A percentile compares a stretch with the other conserved stretches of the same genome.
Evolutionary conservation across 2,113 vertebrate species (phyloP).

Genomic region (Actenoides hombroni): DNA sequence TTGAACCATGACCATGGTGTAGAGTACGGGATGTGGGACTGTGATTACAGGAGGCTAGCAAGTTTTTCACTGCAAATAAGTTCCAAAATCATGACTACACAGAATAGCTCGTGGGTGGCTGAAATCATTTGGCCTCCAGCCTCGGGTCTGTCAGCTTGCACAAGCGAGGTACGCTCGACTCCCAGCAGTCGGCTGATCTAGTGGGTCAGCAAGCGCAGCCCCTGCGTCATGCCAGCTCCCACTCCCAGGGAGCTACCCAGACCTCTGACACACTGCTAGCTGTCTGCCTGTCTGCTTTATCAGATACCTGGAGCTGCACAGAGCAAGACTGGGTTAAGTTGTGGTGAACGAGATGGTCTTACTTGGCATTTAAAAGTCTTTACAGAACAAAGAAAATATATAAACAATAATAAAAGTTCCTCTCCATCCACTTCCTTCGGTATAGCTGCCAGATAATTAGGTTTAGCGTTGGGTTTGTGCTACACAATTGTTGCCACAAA

Average conservation of each 20-base stretch:
- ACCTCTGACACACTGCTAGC: neutral
- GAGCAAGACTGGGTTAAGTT: neutral
- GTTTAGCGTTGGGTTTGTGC: conserved; percentile 45
- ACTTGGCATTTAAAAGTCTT: conserved; percentile 20
- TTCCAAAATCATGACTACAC: conserved; percentile 28
- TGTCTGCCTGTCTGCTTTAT: neutral
- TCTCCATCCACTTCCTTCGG: conserved; percentile 43
- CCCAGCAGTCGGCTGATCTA: neutral
- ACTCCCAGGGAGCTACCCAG: neutral
- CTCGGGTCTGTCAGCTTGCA: conserved; percentile 18
- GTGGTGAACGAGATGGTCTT: neutral
- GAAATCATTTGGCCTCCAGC: conserved; percentile 45
- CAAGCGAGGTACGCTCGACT: neutral
- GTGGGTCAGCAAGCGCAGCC: neutral
- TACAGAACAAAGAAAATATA: conserved; percentile 41
- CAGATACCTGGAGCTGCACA: neutral
- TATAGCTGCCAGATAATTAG: conserved; percentile 45
- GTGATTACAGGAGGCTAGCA: neutral
- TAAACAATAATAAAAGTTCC: conserved; percentile 42
- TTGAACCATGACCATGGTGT: neutral
- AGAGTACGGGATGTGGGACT: accelerated
- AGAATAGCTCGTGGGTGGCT: conserved; percentile 51
- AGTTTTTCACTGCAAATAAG: neutral
- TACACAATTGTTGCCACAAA: conserved; percentile 65
- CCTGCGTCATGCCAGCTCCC: neutral